Evolutionary conservation across 2,888 invertebrate species (phyloP).

Genomic region (Napeogenes inachia): DNA sequence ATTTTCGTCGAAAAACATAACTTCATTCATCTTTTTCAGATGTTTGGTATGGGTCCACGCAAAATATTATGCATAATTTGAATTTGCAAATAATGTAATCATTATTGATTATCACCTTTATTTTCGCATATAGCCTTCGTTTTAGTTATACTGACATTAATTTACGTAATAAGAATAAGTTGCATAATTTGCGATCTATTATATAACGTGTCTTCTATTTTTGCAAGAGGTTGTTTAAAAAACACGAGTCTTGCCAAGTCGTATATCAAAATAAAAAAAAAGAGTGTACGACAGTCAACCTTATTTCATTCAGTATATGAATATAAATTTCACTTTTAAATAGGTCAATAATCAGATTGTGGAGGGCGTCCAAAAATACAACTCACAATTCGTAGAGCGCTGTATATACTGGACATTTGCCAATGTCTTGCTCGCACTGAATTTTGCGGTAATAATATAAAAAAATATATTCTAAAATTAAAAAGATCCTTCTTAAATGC

Average conservation of each 20-base stretch:
- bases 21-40: too few relatives aligned
- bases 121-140: too few relatives aligned
- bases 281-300: not conserved
- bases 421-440: constrained; percentile 36
- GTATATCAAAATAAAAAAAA: not conserved
- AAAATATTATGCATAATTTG: too few relatives aligned
- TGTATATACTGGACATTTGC: constrained; percentile 43
- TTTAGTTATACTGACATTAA: too few relatives aligned
- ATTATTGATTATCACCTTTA: too few relatives aligned
- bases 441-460: constrained; percentile 15
- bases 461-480: not conserved
- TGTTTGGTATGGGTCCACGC: too few relatives aligned
- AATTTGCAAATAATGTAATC: too few relatives aligned
- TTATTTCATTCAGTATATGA: constrained; percentile 7
- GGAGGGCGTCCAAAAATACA: constrained; percentile 50
- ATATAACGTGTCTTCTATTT: not conserved
- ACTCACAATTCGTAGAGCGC: constrained; percentile 38
- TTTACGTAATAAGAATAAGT: too few relatives aligned
- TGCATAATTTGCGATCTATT: not conserved
- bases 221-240: not conserved
- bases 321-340: constrained; percentile 33
- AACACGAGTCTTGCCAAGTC: not conserved
- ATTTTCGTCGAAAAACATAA: too few relatives aligned
- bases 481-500: not conserved
- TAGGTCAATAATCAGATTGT: constrained; percentile 53